Evolutionary conservation across 1,140 invertebrate genomes (phyloP).

Genomic region (Teleopsis dalmanni): DNA sequence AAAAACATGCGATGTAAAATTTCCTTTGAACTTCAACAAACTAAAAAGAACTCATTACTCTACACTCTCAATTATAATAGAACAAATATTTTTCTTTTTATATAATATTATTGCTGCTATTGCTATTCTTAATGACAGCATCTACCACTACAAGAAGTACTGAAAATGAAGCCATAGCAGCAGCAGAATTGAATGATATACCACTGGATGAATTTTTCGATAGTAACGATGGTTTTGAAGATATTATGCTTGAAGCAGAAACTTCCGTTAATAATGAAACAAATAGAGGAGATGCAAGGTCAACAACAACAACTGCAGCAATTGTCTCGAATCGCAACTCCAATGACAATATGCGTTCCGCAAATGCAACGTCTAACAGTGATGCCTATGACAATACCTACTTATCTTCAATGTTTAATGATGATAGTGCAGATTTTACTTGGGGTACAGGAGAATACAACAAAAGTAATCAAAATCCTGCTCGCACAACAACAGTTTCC

Average conservation of each 20-base stretch:
- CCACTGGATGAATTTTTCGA: conserved; percentile 27
- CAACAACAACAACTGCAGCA: no score
- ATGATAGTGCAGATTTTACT: not conserved
- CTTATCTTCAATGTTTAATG: not conserved
- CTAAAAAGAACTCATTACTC: not conserved
- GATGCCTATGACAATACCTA: not conserved
- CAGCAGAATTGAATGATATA: not conserved
- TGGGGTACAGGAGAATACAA: not conserved
- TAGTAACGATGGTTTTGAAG: conserved; percentile 36
- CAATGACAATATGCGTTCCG: not conserved
- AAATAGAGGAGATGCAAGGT: no score
- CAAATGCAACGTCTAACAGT: not conserved
- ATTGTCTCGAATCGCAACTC: not conserved
- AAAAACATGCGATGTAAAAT: no score
- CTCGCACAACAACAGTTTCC: not conserved
- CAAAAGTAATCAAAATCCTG: not conserved
- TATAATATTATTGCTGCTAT: not conserved
- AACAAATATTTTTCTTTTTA: not conserved
- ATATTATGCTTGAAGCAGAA: conserved; percentile 19
- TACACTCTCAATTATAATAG: not conserved
- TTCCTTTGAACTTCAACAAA: no score
- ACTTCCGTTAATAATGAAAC: not conserved
- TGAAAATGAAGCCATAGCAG: not conserved
- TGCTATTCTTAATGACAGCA: not conserved
- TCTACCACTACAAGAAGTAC: not conserved